Base-by-base conservation (phyloP, 2,888 invertebrate species). In the Drosophila rellima region DNA sequence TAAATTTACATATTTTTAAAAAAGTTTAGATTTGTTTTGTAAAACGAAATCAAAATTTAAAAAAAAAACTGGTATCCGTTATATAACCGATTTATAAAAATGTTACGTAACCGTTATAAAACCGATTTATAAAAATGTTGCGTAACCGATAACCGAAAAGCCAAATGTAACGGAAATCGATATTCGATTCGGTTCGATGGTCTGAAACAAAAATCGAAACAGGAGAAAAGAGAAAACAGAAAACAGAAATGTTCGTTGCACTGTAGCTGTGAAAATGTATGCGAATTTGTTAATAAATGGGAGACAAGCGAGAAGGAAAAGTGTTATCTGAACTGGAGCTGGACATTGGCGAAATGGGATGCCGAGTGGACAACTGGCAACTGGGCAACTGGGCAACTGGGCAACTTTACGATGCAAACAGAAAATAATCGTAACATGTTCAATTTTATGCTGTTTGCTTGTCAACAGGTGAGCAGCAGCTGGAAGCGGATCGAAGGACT, bases 351-450 rank as follows among this genome's bases (percentile, higher is more conserved):
- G 15, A 29, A 10, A 51, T 8, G 37, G 11, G 13, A 10, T 6
- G 10, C 17, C 1, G 13, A 35, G 3, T 18, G 44, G 44, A 55
- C n/a, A 37, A 10, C 10, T n/a, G 48, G 15, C 15, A 11, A 17
- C 35, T 39, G 55, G 33, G 17, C 23, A 15, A 31, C 54, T 37
- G 44, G n/a, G 35, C n/a, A 26, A 39, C 31, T 62, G 59, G 18
- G 29, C 20, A 52, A 57, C 65, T 83, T 83, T 73, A 89, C 75
- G 87, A 83, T 69, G 70, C 89, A 78, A 88, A 86, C 89, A 70
- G 52, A 61, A 69, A 62, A 80, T 65, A 70, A 52, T 79, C 83
- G 75, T 83, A 86, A 83, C 59, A 42, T 78, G 71, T 56, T 63
- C 33, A 52, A 89, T 60, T 85, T 85, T 85, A 85, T 84, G 70